Conservation (phyloP, 2,113 vertebrate species). For the Struthio camelus region DNA sequence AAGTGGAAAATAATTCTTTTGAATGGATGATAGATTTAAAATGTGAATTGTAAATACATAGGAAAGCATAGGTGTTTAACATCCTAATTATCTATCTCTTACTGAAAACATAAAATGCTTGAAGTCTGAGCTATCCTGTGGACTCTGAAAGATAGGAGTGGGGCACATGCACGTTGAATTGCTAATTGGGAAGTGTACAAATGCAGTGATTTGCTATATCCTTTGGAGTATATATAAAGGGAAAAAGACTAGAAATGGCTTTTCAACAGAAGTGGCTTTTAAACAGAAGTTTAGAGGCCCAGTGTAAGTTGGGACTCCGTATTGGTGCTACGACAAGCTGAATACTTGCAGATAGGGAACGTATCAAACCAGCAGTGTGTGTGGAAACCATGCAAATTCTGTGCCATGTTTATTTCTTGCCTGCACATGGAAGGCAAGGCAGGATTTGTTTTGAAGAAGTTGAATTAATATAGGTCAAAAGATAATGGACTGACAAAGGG, state of each 20-base stretch:
- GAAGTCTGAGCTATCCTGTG: background rate
- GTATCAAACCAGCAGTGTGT: background rate
- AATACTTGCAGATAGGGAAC: background rate
- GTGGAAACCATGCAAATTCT: background rate
- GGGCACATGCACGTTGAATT: background rate
- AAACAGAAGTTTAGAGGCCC: fast-evolving
- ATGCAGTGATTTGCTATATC: background rate
- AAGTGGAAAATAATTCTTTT: background rate
- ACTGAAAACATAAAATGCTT: background rate
- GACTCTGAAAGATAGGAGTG: background rate
- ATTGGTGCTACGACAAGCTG: background rate
- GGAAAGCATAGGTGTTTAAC: background rate
- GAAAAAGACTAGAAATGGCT: background rate
- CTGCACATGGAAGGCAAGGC: fast-evolving
- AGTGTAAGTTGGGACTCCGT: background rate
- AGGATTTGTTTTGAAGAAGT: background rate
- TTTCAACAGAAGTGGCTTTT: too few relatives aligned
- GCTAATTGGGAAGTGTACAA: background rate
- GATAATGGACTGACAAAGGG: background rate
- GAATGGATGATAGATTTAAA: background rate
- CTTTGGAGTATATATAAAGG: background rate
- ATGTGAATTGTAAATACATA: background rate
- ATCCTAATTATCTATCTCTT: background rate
- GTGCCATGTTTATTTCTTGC: fast-evolving
- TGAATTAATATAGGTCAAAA: background rate